Evolutionary conservation across 2,797 vertebrate genomes (phyloP), one percentile per base, ranked within the genome.

Genomic region (Etheostoma nigrum): DNA sequence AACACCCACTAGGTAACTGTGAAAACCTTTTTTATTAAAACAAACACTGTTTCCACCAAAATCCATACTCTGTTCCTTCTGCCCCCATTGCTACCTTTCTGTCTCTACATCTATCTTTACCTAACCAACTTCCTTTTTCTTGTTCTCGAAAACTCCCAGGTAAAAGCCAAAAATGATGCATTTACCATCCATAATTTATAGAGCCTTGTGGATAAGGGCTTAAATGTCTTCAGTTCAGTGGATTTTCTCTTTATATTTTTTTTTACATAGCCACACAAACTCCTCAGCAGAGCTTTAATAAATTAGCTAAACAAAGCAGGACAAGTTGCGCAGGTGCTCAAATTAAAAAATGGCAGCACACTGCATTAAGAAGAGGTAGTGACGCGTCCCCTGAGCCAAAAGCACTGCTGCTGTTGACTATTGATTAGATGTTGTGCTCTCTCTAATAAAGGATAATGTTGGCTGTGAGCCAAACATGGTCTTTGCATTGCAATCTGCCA

Each of bases 361-460:
- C 58, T 73, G 54, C 27, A 74, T 47, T 49, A 23, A 33, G 45
- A 72, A 10, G 57, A 74, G 60, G 60, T 72, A 74, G 53, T 9
- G 15, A 66, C 9, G 33, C 60, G 66, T 81, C 77, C 58, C 64
- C 74, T 49, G 63, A 83, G 74, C 83, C 61, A 72, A 85, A 83
- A 63, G 60, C 48, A 76, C 55, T 53, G 75, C 73, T 78, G 82
- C 72, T 66, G 78, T 58, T 83, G 81, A 74, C 83, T 90, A 86
- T 89, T 86, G 87, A 90, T 89, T 88, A 74, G 61, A 84, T 80
- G 82, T 84, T 21, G 14, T 72, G 72, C 76, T 83, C 78, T 78
- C 4, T 25, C 89, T 84, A 89, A 90, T 90, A 88, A 84, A 91
- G 73, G 81, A 87, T 82, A 79, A 84, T 86, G 84, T 74, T 6